A percentile compares a stretch with the other conserved stretches of the same genome.
These are phyloP conservation scores for Gymnorhina tibicen DNA, from an alignment of 2,113 vertebrate species.

Conservation along the genomic window DNA sequence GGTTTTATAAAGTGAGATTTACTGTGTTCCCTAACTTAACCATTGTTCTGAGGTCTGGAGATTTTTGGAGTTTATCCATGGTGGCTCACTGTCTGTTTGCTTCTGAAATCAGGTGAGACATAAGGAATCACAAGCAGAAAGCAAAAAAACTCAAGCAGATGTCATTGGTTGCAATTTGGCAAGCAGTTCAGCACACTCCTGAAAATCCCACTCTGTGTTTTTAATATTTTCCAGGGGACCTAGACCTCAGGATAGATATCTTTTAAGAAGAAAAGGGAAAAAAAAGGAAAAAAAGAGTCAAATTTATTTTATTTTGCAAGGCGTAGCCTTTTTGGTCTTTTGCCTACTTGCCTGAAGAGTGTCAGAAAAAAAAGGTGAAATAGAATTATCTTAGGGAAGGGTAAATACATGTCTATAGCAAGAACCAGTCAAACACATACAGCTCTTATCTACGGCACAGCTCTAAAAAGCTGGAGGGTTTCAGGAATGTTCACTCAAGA, in stretches of 20 bases:
- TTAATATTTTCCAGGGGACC: background rate
- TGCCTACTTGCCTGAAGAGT: slow-evolving; percentile 15
- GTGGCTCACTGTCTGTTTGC: background rate
- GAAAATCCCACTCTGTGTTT: background rate
- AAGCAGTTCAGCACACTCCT: background rate
- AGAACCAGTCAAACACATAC: background rate
- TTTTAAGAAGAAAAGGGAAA: background rate
- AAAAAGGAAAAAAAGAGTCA: background rate
- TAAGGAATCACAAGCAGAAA: background rate
- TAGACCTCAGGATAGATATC: background rate
- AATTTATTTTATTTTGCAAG: background rate
- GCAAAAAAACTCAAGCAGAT: background rate
- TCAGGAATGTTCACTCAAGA: background rate
- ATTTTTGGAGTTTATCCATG: background rate
- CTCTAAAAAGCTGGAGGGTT: background rate
- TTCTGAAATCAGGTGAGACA: background rate
- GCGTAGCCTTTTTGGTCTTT: background rate
- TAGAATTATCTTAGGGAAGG: background rate
- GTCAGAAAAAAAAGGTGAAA: background rate
- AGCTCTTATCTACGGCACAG: background rate
- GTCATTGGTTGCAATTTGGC: background rate
- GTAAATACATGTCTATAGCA: background rate
- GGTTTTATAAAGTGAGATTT: background rate
- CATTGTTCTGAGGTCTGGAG: background rate
- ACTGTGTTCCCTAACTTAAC: background rate